These are phyloP conservation scores for Lindbergichthys nudifrons DNA, from an alignment of 2,797 vertebrate species.

Conservation along the genomic window DNA sequence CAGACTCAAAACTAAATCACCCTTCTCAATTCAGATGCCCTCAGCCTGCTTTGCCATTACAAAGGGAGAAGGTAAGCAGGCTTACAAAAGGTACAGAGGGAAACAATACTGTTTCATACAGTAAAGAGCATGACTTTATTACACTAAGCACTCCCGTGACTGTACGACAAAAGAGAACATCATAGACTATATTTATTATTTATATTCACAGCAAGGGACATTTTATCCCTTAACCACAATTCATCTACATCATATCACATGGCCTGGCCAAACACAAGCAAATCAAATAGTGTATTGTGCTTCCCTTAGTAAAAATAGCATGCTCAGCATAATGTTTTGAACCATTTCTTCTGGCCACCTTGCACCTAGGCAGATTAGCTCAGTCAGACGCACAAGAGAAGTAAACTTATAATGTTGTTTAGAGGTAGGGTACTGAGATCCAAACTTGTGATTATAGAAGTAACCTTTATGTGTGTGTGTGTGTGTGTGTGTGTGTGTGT, in stretches of 20 bases:
- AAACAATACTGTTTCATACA: slow-evolving; percentile 42
- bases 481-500: slow-evolving; percentile 21
- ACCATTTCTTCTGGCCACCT: slow-evolving; percentile 40
- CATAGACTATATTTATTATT: slow-evolving; percentile 67
- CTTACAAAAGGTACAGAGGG: slow-evolving; percentile 66
- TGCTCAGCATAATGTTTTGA: slow-evolving; percentile 30
- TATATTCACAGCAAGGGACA: slow-evolving; percentile 44
- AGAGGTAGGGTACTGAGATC: slow-evolving; percentile 30
- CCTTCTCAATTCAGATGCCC: slow-evolving; percentile 58
- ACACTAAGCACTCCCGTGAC: slow-evolving; percentile 40
- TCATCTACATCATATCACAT: slow-evolving; percentile 33
- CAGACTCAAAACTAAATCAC: slow-evolving; percentile 74
- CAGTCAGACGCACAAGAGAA: slow-evolving; percentile 26
- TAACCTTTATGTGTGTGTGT: slow-evolving; percentile 35
- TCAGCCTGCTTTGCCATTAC: slow-evolving; percentile 51
- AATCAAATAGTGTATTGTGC: slow-evolving; percentile 46
- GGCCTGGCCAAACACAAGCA: slow-evolving; percentile 30
- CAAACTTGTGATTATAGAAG: slow-evolving; percentile 54
- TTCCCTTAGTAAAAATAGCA: slow-evolving; percentile 56
- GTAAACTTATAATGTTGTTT: slow-evolving; percentile 22
- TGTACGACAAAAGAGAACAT: slow-evolving; percentile 40
- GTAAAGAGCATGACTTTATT: slow-evolving; percentile 26
- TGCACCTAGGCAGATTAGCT: slow-evolving; percentile 49
- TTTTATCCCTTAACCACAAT: slow-evolving; percentile 35
- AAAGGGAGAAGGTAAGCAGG: slow-evolving; percentile 61